Base-by-base conservation (phyloP, 2,797 vertebrate species). In the Hemitrygon akajei region DNA sequence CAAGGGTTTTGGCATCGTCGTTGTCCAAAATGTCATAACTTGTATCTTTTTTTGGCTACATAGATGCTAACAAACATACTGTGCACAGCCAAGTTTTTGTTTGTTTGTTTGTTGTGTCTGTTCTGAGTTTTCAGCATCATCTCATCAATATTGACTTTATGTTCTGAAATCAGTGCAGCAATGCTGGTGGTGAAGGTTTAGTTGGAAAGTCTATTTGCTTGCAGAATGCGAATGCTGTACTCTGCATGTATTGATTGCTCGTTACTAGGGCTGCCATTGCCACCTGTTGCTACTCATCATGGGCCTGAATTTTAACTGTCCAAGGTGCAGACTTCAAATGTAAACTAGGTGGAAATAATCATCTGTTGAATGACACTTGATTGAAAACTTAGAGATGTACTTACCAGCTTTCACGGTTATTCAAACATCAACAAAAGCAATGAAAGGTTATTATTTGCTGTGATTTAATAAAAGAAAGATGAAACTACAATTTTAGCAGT, bases 211-310 rank as follows among this genome's bases (percentile, higher is more conserved):
- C n/a, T 16, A 69, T 66, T 89, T 89, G 86, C 60, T 66, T 95
- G 94, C 94, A 94, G 95, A 95, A 1, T 95, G 60, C 9, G 25
- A 89, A 66, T 89, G 18, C 60, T 66, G 60, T 89, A 27, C 63
- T 37, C 86, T 66, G 86, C n/a, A 66, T 89, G 18, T 37, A 89
- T 69, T 89, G 60, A 89, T 89, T 89, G 14, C n/a, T 89, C 60
- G 95, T 93, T 40, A 91, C 77, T 94, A 80, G 94, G 91, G 73
- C 92, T 94, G 56, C 7, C 71, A 12, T 1, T 94, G 94, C 27
- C 94, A n/a, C 0, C 0, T 94, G 94, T 94, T 94, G 92, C 80
- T 94, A 47, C 69, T 66, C 94, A 94, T 79, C 86, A 89, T 3
- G 12, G 11, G n/a, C 1, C 94, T 71, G 60, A 0, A 0, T 1